Conservation (phyloP, 2,888 invertebrate genomes). For the Dicroscelio sp. region DNA sequence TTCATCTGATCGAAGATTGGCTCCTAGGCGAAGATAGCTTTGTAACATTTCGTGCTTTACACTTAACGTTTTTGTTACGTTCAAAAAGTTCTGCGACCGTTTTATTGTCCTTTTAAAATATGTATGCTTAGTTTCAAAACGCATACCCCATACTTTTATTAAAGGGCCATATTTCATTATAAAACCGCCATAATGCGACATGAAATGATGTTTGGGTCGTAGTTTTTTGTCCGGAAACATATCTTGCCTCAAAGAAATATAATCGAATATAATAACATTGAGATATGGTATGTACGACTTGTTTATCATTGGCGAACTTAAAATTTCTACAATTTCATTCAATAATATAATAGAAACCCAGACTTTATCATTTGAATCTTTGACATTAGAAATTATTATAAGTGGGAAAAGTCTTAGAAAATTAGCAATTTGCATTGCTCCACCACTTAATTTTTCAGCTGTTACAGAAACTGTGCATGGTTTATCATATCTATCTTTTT, state of each 20-base stretch:
- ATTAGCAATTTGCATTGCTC: constrained; percentile 72
- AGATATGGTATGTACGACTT: constrained; percentile 74
- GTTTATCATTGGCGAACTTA: constrained; percentile 78
- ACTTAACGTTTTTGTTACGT: constrained; percentile 48
- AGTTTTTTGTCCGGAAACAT: constrained; percentile 69
- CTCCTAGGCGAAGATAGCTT: constrained; percentile 50
- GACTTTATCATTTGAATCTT: constrained; percentile 64
- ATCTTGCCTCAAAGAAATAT: constrained; percentile 64
- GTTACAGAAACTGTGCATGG: constrained; percentile 39
- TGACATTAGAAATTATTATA: constrained; percentile 69
- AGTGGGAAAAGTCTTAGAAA: constrained; percentile 77
- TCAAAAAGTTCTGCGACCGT: constrained; percentile 48
- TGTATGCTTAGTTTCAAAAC: constrained; percentile 86
- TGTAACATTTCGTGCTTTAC: constrained; percentile 70
- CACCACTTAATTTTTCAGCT: constrained; percentile 49
- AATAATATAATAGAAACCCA: constrained; percentile 78
- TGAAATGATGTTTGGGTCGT: constrained; percentile 80
- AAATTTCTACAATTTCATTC: constrained; percentile 81
- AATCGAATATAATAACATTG: constrained; percentile 66
- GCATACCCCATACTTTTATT: constrained; percentile 80
- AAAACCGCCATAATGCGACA: constrained; percentile 75
- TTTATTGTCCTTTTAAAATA: constrained; percentile 82
- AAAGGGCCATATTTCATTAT: constrained; percentile 79
- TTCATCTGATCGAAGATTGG: neutral
- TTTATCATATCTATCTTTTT: constrained; percentile 61